Conservation (phyloP, 1,140 invertebrate genomes). For the Scaptomyza pallida region DNA sequence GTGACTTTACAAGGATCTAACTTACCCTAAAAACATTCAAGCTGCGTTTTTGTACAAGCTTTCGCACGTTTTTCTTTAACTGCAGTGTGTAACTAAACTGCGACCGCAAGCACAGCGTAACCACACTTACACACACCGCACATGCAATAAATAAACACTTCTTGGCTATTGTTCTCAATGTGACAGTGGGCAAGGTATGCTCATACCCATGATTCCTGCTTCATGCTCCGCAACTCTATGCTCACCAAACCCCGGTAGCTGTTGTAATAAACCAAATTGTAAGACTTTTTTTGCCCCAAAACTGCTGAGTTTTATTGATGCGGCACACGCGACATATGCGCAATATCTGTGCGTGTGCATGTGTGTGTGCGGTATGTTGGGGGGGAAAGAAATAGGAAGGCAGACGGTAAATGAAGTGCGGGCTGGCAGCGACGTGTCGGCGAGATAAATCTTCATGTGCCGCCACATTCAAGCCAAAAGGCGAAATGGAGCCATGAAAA, state of each 20-base stretch:
- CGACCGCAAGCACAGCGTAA: too few relatives aligned
- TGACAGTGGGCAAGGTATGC: constrained; percentile 66
- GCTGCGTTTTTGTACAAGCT: background rate
- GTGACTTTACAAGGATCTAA: too few relatives aligned
- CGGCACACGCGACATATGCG: constrained; percentile 53
- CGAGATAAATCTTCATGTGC: constrained; percentile 73
- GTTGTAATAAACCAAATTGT: constrained; percentile 75
- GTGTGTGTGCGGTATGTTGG: too few relatives aligned
- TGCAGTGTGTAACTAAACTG: constrained; percentile 3
- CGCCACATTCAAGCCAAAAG: constrained; percentile 24
- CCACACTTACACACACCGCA: constrained; percentile 10
- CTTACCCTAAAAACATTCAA: background rate
- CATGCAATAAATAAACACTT: constrained; percentile 79
- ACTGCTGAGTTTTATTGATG: constrained; percentile 71
- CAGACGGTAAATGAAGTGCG: constrained; percentile 16
- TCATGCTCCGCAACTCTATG: background rate
- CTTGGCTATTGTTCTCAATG: constrained; percentile 48
- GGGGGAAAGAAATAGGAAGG: background rate
- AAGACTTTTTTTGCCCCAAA: constrained; percentile 46
- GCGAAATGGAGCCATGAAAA: constrained; percentile 74
- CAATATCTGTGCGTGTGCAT: constrained; percentile 20
- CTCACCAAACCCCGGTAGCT: background rate
- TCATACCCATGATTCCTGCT: constrained; percentile 9
- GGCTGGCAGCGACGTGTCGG: constrained; percentile 53
- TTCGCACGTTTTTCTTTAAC: background rate